Evolutionary conservation across 2,888 invertebrate genomes (phyloP).

Genomic region (Amphimallon solstitiale): DNA sequence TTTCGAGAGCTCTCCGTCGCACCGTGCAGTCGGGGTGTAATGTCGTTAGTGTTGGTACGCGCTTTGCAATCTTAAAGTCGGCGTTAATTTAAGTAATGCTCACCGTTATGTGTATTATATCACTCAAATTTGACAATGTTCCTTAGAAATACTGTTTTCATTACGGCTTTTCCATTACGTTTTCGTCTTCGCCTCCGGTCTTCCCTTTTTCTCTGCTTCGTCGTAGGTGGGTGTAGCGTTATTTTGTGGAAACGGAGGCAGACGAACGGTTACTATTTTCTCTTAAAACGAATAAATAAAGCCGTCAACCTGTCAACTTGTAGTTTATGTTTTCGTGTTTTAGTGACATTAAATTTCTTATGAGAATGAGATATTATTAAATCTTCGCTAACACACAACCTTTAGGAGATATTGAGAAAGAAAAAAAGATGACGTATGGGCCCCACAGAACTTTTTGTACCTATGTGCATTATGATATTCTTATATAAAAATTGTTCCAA

Average conservation of each 20-base stretch:
- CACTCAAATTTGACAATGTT: slow-evolving; percentile 18
- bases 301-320: slow-evolving; percentile 7
- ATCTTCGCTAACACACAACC: too few species aligned
- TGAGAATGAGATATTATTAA: neutral
- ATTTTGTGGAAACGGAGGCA: neutral
- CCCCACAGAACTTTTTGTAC: too few species aligned
- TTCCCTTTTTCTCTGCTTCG: neutral
- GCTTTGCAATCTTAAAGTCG: slow-evolving; percentile 20
- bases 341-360: slow-evolving; percentile 17
- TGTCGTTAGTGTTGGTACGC: too few species aligned
- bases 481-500: too few species aligned
- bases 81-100: slow-evolving; percentile 4
- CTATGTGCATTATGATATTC: too few species aligned
- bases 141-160: neutral
- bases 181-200: too few species aligned
- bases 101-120: neutral
- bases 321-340: slow-evolving; percentile 20
- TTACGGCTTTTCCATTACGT: neutral
- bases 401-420: too few species aligned
- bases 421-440: too few species aligned
- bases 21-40: too few species aligned
- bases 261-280: slow-evolving; percentile 2
- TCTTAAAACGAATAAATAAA: slow-evolving; percentile 7
- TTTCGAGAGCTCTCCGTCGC: too few species aligned
- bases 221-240: neutral